Evolutionary conservation across 2,797 vertebrate genomes (phyloP).

Genomic region (Falco cherrug): DNA sequence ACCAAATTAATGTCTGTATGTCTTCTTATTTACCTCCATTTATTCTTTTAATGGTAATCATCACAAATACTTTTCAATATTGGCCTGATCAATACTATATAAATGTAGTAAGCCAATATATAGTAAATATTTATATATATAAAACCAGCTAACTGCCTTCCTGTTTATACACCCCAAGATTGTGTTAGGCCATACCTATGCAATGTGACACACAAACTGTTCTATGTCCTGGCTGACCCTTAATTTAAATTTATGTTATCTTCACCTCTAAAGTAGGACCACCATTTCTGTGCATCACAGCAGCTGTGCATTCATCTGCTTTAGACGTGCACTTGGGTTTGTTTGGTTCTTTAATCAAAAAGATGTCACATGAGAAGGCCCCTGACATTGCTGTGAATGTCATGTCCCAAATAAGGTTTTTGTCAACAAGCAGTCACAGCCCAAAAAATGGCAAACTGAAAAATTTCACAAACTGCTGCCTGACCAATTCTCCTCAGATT

Average conservation of each 20-base stretch:
- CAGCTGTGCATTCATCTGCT: background rate
- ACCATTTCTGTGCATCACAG: background rate
- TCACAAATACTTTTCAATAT: background rate
- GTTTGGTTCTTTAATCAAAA: background rate
- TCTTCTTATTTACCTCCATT: background rate
- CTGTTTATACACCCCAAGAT: background rate
- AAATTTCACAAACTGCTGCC: background rate
- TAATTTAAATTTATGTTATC: background rate
- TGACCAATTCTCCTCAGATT: background rate
- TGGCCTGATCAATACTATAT: background rate
- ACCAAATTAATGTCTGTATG: background rate
- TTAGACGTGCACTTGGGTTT: background rate
- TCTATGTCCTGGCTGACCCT: rapidly evolving
- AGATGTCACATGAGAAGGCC: background rate
- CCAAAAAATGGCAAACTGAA: background rate
- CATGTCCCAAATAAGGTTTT: background rate
- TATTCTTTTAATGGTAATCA: background rate
- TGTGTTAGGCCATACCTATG: background rate
- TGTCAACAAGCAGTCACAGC: background rate
- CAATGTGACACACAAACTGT: background rate
- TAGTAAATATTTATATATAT: background rate
- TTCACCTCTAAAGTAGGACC: background rate
- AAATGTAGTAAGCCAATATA: background rate
- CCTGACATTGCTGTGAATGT: background rate
- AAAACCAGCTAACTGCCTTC: background rate